phyloP scores from a whole-genome alignment of 2,113 vertebrate species.

The Equus quagga region DNA sequence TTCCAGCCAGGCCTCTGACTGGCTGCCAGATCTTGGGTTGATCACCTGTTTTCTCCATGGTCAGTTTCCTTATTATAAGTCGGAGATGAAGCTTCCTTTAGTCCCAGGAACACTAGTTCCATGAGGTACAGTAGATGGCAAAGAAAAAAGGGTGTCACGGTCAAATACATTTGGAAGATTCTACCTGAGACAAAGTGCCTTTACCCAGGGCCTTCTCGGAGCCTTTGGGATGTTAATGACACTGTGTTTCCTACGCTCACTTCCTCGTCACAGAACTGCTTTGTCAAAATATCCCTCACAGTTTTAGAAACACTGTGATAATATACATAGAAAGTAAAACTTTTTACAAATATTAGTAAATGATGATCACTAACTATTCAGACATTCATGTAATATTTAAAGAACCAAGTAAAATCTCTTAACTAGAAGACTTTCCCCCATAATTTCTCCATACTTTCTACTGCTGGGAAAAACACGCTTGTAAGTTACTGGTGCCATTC shows the following conservation, averaged over 20 bases:
- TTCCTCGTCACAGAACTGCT: neutral
- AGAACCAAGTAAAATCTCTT: neutral
- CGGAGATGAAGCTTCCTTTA: neutral
- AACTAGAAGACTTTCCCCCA: neutral
- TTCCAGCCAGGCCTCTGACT: neutral
- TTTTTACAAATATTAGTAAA: neutral
- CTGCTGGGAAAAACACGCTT: neutral
- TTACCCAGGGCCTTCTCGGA: neutral
- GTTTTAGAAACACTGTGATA: neutral
- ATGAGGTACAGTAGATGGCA: neutral
- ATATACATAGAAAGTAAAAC: neutral
- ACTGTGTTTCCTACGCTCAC: neutral
- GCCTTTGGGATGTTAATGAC: neutral
- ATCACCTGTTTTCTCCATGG: neutral
- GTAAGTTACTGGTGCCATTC: neutral
- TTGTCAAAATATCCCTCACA: neutral
- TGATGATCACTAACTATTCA: neutral
- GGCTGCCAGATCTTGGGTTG: neutral
- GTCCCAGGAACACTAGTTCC: neutral
- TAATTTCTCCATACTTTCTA: neutral
- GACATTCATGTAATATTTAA: neutral
- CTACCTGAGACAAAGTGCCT: neutral
- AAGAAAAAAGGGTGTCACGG: neutral
- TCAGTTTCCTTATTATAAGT: neutral
- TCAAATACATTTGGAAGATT: neutral